A percentile compares a stretch with the other conserved stretches of the same genome.
phyloP scores from a whole-genome alignment of 1,140 invertebrate species.

The Sipha flava region DNA sequence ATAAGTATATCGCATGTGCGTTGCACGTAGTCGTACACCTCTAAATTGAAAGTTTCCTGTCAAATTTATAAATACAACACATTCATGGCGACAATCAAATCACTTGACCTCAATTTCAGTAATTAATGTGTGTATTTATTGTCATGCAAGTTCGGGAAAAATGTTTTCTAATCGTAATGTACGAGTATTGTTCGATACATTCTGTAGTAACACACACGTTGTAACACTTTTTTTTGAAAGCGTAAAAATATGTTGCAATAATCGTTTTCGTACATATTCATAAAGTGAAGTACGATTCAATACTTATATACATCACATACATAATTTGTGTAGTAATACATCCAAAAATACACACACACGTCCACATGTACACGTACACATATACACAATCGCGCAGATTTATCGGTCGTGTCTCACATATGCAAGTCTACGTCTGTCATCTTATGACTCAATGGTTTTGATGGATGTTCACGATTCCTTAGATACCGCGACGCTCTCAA shows the following conservation, averaged over 20 bases:
- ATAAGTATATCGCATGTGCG: too few species aligned
- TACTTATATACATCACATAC: background rate
- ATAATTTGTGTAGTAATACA: too few species aligned
- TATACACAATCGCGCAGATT: background rate
- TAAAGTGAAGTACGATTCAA: background rate
- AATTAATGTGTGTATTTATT: background rate
- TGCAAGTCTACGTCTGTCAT: background rate
- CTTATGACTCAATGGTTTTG: background rate
- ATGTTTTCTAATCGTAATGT: background rate
- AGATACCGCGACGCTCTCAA: background rate
- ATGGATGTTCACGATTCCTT: background rate
- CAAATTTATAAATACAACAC: background rate
- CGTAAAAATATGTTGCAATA: too few species aligned
- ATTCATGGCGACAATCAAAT: background rate
- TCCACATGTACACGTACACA: too few species aligned
- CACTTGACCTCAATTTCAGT: background rate
- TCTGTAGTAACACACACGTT: too few species aligned
- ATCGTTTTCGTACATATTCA: background rate
- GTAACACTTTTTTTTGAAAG: too few species aligned
- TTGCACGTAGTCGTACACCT: background rate
- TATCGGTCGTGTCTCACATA: background rate
- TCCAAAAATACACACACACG: too few species aligned
- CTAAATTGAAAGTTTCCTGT: slow-evolving; percentile 18
- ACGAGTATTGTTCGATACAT: background rate
- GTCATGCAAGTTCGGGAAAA: background rate